Evolutionary conservation across 2,113 vertebrate genomes (phyloP), one percentile per base, ranked within the genome.

Genomic region (Apeltes quadracus): DNA sequence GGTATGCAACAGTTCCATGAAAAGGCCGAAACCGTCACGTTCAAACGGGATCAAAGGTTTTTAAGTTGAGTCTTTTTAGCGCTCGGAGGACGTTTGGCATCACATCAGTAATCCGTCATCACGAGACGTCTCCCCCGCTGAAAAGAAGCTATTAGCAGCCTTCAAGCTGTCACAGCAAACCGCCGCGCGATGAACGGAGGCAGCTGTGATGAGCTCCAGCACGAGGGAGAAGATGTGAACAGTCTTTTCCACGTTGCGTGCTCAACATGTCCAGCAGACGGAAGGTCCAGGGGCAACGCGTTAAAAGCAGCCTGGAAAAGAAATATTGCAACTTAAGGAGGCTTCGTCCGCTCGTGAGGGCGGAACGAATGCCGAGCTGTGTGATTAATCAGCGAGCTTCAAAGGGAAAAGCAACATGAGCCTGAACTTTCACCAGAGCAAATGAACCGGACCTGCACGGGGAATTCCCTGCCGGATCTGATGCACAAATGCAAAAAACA

Each of bases 21-120:
- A 3, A 48, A 76, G 34, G 54, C 20, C 73, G 73, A 43, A 72
- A 38, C 48, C 46, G 7, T 70, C 39, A 64, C 55, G 83, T 84
- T 88, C 75, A 63, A 67, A 54, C 29, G 22, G 51, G 48, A 81
- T 85, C 62, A 79, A 73, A 81, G 68, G 22, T 16, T 18, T 63
- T 62, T 71, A 6, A 7, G 1, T 18, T 44, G 70, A 38, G 51
- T 16, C 16, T 25, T 53, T 6, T 16, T 39, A 39, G 22, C 15
- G 56, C 39, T 20, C 1, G 23, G 78, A 75, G 66, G 44, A 50
- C 48, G 38, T 79, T 69, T 79, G 59, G 38, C 57, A 38, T 41
- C 32, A 44, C 11, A 12, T 18, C 55, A 58, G 44, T 48, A 53
- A 79, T 58, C 71, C 59, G 81, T 25, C 43, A 44, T 34, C 43